Percentiles rank a stretch among this genome's conserved stretches.
phyloP scores from a whole-genome alignment of 2,888 invertebrate genomes.

The Napeogenes sylphis region DNA sequence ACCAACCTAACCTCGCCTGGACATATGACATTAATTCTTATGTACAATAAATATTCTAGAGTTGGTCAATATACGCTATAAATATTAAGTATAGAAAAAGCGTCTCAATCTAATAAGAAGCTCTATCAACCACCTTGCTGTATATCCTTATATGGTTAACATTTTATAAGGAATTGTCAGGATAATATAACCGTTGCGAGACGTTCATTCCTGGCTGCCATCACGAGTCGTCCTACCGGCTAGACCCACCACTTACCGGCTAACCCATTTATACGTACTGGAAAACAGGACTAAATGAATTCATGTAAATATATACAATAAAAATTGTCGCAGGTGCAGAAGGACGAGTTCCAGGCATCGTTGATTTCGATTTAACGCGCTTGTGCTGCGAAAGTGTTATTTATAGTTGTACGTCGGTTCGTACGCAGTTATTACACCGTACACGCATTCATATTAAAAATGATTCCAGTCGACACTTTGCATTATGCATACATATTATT shows the following conservation, averaged over 20 bases:
- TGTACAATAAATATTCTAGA: no score
- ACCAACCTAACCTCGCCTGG: no score
- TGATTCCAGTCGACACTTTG: constrained; percentile 15
- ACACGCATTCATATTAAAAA: constrained; percentile 33
- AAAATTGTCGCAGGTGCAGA: constrained; percentile 77
- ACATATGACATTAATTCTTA: no score
- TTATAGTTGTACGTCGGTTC: constrained; percentile 56
- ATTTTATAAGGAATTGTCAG: constrained; percentile 21
- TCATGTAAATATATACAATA: constrained; percentile 78
- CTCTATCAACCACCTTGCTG: constrained; percentile 25
- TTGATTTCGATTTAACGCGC: constrained; percentile 74
- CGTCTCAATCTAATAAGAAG: constrained; percentile 12
- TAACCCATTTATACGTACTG: constrained; percentile 74
- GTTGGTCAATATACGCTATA: no score
- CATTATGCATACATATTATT: constrained; percentile 1
- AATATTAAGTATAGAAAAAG: background rate
- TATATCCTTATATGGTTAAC: constrained; percentile 23
- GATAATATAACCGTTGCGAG: constrained; percentile 25
- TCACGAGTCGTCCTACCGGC: constrained; percentile 38
- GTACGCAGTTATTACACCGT: constrained; percentile 48
- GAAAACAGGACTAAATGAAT: constrained; percentile 77
- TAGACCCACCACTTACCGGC: constrained; percentile 73
- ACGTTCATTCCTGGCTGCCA: constrained; percentile 23
- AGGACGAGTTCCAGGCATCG: constrained; percentile 71
- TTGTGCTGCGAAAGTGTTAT: constrained; percentile 71